Percentiles rank a stretch among this genome's conserved stretches.
phyloP scores from a whole-genome alignment of 2,113 vertebrate genomes.

The Alaudala cheleensis region DNA sequence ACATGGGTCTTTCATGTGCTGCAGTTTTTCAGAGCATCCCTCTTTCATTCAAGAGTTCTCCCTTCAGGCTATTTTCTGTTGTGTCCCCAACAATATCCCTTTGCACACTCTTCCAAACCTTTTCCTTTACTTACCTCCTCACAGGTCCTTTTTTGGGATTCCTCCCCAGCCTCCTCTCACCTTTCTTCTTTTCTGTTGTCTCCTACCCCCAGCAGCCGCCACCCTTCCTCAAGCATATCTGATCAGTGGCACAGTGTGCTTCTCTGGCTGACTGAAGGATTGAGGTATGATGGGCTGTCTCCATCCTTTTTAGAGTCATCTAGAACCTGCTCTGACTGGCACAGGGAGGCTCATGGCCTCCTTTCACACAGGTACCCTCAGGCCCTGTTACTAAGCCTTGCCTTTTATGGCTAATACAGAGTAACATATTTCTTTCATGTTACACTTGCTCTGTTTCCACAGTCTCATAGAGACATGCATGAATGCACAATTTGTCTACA shows the following conservation, averaged over 20 bases:
- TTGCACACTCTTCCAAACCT: not conserved
- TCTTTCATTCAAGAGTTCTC: not conserved
- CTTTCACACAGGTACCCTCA: not conserved
- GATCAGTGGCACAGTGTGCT: not conserved
- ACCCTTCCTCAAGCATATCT: not conserved
- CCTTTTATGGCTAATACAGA: not conserved
- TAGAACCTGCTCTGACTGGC: not conserved
- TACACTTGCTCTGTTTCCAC: not conserved
- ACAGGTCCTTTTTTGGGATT: not conserved
- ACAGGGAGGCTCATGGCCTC: not conserved
- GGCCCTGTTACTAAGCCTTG: not conserved
- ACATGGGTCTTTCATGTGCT: not conserved
- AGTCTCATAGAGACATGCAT: rapidly evolving
- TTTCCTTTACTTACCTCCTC: not conserved
- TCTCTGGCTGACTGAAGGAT: not conserved
- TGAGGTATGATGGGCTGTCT: not conserved
- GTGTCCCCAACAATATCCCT: not conserved
- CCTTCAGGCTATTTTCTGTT: not conserved
- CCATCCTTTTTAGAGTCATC: not conserved
- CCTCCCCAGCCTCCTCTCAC: not conserved
- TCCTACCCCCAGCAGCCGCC: not conserved
- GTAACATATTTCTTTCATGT: not conserved
- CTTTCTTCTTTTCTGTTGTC: not conserved
- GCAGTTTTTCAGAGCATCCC: not conserved
- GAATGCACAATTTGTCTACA: not conserved